Conservation (phyloP, 2,888 invertebrate species). For the Hypomecis atomaria region DNA sequence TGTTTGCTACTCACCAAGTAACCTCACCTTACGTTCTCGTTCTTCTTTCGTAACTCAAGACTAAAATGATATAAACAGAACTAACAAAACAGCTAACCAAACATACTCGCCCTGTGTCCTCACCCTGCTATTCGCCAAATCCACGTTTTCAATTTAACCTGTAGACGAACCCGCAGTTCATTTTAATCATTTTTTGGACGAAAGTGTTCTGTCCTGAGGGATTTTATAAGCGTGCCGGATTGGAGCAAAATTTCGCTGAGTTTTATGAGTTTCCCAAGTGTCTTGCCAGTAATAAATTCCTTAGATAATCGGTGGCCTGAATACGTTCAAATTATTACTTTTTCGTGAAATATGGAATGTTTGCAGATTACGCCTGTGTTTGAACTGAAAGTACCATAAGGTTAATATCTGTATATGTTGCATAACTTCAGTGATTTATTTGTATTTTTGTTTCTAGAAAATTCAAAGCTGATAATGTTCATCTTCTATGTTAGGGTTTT, state of each 20-base stretch:
- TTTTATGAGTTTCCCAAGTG: slow-evolving; percentile 38
- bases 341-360: slow-evolving; percentile 32
- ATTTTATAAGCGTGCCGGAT: slow-evolving; percentile 31
- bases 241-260: slow-evolving; percentile 34
- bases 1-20: too few species aligned
- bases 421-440: too few species aligned
- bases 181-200: slow-evolving; percentile 36
- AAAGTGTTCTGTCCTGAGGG: slow-evolving; percentile 24
- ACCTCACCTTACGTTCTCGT: too few species aligned
- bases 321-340: slow-evolving; percentile 39
- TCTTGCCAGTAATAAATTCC: slow-evolving; percentile 35
- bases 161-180: slow-evolving; percentile 32
- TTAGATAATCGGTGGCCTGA: slow-evolving; percentile 35
- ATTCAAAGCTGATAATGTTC: too few species aligned
- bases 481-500: too few species aligned
- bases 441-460: too few species aligned
- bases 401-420: background rate
- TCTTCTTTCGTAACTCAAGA: too few species aligned
- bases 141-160: slow-evolving; percentile 43
- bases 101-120: background rate
- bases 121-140: slow-evolving; percentile 32
- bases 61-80: too few species aligned
- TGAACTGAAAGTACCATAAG: slow-evolving; percentile 4
- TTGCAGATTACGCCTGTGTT: slow-evolving; percentile 9
- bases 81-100: background rate